Evolutionary conservation across 2,113 vertebrate species (phyloP).

Genomic region (Ascaphus truei): DNA sequence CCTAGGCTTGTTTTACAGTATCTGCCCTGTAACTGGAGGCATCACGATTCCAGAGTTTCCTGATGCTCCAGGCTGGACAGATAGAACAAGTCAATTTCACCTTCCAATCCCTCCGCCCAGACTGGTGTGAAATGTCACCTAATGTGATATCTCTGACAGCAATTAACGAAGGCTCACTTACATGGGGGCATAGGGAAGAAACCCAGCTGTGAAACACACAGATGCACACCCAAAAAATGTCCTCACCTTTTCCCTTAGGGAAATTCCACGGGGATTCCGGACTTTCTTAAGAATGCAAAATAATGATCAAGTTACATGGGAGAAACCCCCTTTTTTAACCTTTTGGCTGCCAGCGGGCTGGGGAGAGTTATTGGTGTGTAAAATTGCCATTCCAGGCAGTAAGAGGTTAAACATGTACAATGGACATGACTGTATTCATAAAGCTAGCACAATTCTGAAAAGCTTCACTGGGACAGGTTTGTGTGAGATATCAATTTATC

Average conservation of each 20-base stretch:
- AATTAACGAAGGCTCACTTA: constrained; percentile 23
- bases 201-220: constrained; percentile 31
- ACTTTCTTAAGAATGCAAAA: constrained; percentile 30
- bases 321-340: constrained; percentile 16
- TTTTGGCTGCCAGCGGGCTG: not conserved
- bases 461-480: not conserved
- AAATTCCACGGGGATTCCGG: constrained; percentile 28
- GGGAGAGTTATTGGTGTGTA: no score
- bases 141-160: constrained; percentile 34
- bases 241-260: constrained; percentile 21
- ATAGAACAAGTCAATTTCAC: constrained; percentile 20
- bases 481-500: not conserved
- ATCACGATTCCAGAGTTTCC: not conserved
- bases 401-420: not conserved
- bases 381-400: not conserved
- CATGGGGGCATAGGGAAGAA: not conserved
- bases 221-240: not conserved
- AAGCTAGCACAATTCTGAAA: not conserved
- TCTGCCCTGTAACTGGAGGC: not conserved
- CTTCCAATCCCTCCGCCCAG: not conserved
- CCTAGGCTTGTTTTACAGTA: not conserved
- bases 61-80: not conserved
- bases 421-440: not conserved
- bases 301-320: not conserved
- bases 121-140: constrained; percentile 25